Percentiles rank a stretch among this genome's conserved stretches.
phyloP scores from a whole-genome alignment of 1,140 invertebrate genomes.

The Cotesia chilonis region DNA sequence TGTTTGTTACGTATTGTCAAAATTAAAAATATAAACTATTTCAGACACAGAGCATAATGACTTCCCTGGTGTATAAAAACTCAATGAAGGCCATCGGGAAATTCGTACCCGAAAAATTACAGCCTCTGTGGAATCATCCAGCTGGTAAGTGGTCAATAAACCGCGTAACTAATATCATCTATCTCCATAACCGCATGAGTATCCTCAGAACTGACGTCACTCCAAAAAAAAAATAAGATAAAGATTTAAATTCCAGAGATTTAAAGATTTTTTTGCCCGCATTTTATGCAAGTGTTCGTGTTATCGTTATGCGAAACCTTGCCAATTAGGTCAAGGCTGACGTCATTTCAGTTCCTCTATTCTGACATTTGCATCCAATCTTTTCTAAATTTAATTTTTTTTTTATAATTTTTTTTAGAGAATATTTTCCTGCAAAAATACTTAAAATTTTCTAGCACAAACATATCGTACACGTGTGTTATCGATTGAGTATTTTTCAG shows the following conservation, averaged over 20 bases:
- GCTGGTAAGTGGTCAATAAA: conserved; percentile 72
- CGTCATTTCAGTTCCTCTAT: conserved; percentile 1
- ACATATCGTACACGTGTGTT: too few relatives aligned
- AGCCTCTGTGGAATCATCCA: conserved; percentile 90
- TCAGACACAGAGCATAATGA: conserved; percentile 37
- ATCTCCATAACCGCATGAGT: background rate
- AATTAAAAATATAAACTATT: too few relatives aligned
- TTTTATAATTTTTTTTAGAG: background rate
- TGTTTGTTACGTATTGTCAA: too few relatives aligned
- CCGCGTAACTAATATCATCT: background rate
- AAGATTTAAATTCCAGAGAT: conserved; percentile 4
- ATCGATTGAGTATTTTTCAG: conserved; percentile 67
- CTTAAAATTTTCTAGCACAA: background rate
- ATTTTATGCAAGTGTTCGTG: conserved; percentile 28
- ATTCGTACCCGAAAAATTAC: conserved; percentile 79
- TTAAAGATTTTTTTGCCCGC: conserved; percentile 10
- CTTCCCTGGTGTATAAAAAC: conserved; percentile 72
- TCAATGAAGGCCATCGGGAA: conserved; percentile 75
- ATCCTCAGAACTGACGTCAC: background rate
- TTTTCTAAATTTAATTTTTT: conserved; percentile 10
- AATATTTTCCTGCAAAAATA: too few relatives aligned
- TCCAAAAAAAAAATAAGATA: background rate
- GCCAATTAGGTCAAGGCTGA: conserved; percentile 46
- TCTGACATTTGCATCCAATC: too few relatives aligned
- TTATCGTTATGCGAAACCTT: conserved; percentile 32